phyloP scores from a whole-genome alignment of 1,140 invertebrate genomes.

The Drosophila sulfurigaster region DNA sequence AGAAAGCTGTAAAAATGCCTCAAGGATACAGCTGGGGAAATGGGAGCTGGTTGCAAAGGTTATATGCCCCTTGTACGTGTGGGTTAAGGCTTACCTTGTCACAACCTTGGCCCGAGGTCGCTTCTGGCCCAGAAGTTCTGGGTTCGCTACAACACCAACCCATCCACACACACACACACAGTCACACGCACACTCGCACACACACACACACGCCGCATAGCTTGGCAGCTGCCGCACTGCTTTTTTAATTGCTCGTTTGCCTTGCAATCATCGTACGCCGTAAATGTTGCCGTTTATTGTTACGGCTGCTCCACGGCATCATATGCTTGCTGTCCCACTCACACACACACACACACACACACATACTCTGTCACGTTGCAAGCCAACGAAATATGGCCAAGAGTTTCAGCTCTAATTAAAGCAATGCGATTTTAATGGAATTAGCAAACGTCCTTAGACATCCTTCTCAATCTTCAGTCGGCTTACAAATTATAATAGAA shows the following conservation, averaged over 20 bases:
- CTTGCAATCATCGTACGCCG: conserved; percentile 75
- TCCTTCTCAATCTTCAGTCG: background rate
- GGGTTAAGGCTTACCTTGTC: conserved; percentile 43
- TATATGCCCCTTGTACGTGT: conserved; percentile 55
- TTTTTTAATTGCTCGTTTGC: conserved; percentile 83
- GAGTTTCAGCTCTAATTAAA: conserved; percentile 55
- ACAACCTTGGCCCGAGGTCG: conserved; percentile 46
- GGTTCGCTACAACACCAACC: background rate
- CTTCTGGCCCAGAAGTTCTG: too few species aligned
- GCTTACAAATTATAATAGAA: background rate
- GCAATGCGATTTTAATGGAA: conserved; percentile 56
- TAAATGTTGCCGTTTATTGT: conserved; percentile 80
- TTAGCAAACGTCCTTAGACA: conserved; percentile 1
- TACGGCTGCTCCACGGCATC: conserved; percentile 26
- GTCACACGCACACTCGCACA: too few species aligned
- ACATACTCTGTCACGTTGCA: conserved; percentile 23
- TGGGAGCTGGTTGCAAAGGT: conserved; percentile 47
- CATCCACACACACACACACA: too few species aligned
- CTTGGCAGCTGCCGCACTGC: conserved; percentile 58
- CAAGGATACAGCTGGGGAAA: conserved; percentile 53
- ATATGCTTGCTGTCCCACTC: conserved; percentile 11
- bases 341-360: background rate
- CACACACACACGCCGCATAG: background rate
- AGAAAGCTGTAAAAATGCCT: conserved; percentile 76
- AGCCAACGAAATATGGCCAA: conserved; percentile 46